These are phyloP conservation scores for Nothobranchius kuhntae DNA, from an alignment of 2,113 vertebrate species.

Conservation along the genomic window DNA sequence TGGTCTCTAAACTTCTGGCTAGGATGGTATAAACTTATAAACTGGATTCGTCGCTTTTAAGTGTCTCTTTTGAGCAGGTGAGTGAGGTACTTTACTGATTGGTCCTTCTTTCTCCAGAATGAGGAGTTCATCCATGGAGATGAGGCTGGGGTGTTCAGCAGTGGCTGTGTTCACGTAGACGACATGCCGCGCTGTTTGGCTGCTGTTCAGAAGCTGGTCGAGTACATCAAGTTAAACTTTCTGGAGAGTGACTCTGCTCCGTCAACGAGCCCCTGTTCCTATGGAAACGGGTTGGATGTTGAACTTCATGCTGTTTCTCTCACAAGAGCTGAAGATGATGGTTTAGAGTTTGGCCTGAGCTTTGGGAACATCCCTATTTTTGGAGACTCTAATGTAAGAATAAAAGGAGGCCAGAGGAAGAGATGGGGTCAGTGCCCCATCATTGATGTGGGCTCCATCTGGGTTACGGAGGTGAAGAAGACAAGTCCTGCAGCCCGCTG, in stretches of 20 bases:
- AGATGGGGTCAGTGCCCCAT: conserved; percentile 85
- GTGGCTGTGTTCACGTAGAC: conserved; percentile 41
- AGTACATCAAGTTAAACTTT: conserved; percentile 95
- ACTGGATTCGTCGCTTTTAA: not conserved
- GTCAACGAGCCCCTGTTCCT: not conserved
- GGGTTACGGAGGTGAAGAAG: conserved; percentile 94
- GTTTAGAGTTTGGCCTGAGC: conserved; percentile 86
- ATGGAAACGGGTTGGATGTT: conserved; percentile 71
- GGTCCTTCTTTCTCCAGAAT: conserved; percentile 21
- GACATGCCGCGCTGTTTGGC: conserved; percentile 83
- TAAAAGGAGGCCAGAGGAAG: conserved; percentile 83
- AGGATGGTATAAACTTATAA: too few relatives aligned
- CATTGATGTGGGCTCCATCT: conserved; percentile 92
- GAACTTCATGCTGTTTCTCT: conserved; percentile 89
- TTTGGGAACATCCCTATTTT: conserved; percentile 96
- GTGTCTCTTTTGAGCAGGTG: too few relatives aligned
- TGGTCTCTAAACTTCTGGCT: too few relatives aligned
- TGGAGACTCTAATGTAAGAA: conserved; percentile 88
- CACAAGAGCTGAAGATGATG: conserved; percentile 78
- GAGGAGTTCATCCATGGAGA: conserved; percentile 38
- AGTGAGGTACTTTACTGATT: not conserved
- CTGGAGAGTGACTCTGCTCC: conserved; percentile 74
- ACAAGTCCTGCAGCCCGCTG: conserved; percentile 87
- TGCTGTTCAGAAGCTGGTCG: conserved; percentile 88
- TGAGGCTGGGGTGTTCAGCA: conserved; percentile 21